phyloP scores from a whole-genome alignment of 2,797 vertebrate genomes.

The Phaenicophaeus curvirostris region DNA sequence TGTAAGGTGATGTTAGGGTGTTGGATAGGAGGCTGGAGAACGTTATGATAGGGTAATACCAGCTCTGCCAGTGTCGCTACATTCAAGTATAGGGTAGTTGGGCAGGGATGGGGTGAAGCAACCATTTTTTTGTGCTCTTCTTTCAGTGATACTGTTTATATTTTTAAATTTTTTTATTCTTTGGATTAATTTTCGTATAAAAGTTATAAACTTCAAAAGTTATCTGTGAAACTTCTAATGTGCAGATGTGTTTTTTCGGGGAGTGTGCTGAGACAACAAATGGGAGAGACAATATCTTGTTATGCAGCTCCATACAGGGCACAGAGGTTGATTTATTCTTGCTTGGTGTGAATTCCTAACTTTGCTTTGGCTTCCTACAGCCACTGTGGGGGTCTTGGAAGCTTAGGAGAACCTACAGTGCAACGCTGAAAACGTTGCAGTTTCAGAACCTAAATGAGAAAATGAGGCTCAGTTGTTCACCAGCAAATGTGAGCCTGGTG shows the following conservation, averaged over 20 bases:
- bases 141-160: neutral
- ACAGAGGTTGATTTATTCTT: neutral
- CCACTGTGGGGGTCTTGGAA: neutral
- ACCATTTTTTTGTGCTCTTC: neutral
- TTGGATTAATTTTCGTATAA: neutral
- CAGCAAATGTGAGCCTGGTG: neutral
- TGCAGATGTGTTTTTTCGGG: neutral
- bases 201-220: neutral
- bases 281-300: neutral
- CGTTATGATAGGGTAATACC: neutral
- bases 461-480: neutral
- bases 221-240: neutral
- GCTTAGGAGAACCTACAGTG: neutral
- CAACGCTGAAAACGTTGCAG: neutral
- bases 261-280: neutral
- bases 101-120: neutral
- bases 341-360: neutral
- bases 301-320: neutral
- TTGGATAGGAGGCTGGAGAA: neutral
- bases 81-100: neutral
- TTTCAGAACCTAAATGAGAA: neutral
- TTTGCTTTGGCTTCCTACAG: neutral
- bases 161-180: neutral
- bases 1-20: neutral
- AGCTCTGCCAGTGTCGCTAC: neutral